phyloP scores from a whole-genome alignment of 2,888 invertebrate species.

The Folsomia candida region DNA sequence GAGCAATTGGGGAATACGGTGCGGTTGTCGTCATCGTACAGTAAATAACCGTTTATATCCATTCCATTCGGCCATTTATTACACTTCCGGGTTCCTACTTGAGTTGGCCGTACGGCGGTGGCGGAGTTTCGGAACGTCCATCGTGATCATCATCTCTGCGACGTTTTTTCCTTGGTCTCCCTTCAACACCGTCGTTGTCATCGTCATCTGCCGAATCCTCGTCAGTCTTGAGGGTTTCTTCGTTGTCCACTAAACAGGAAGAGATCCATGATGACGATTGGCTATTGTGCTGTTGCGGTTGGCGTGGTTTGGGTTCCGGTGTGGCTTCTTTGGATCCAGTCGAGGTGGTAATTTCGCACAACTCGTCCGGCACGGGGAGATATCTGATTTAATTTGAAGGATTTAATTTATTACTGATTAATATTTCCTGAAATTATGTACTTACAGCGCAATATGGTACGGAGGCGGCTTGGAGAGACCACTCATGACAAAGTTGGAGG shows the following conservation, averaged over 20 bases:
- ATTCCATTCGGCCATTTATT: too few relatives aligned
- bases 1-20: too few relatives aligned
- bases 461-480: conserved; percentile 41
- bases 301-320: conserved; percentile 18
- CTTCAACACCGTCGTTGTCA: background rate
- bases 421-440: too few relatives aligned
- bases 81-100: too few relatives aligned
- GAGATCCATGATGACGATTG: conserved; percentile 26
- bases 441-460: conserved; percentile 47
- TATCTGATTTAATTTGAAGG: too few relatives aligned
- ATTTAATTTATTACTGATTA: too few relatives aligned
- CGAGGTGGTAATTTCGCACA: conserved; percentile 15
- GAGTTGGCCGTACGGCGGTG: conserved; percentile 39
- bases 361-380: conserved; percentile 36
- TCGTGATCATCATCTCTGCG: conserved; percentile 7
- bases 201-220: conserved; percentile 5
- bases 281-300: background rate
- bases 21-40: too few relatives aligned
- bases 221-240: conserved; percentile 12
- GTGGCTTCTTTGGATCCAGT: background rate
- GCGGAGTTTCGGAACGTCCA: conserved; percentile 38
- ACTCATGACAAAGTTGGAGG: background rate
- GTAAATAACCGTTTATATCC: too few relatives aligned
- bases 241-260: conserved; percentile 17
- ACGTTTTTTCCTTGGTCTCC: background rate